Evolutionary conservation across 1,140 invertebrate species (phyloP).

Genomic region (Charaxes varanes): DNA sequence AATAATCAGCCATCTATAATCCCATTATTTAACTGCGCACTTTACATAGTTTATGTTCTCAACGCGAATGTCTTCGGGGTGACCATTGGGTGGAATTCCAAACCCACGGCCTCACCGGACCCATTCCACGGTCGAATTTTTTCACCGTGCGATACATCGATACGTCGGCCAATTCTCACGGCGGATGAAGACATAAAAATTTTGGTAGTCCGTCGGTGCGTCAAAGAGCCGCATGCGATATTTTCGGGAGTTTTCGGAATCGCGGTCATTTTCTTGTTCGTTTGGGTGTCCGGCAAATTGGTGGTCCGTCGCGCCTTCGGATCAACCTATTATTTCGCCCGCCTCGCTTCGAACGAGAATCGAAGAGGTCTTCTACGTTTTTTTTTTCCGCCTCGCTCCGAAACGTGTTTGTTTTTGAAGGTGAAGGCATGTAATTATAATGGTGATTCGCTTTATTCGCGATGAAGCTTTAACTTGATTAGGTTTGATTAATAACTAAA

Average conservation of each 20-base stretch:
- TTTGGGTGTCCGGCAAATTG: conserved; percentile 54
- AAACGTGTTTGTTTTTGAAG: conserved; percentile 66
- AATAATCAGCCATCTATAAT: no score
- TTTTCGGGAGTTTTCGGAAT: conserved; percentile 50
- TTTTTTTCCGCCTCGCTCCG: conserved; percentile 32
- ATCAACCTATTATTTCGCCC: conserved; percentile 62
- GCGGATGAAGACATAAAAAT: conserved; percentile 71
- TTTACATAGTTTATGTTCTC: conserved; percentile 48
- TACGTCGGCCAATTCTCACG: conserved; percentile 49
- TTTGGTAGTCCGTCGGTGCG: conserved; percentile 49
- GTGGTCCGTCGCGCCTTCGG: conserved; percentile 62
- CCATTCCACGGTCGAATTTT: conserved; percentile 37
- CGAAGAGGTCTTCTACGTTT: conserved; percentile 39
- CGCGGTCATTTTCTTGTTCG: conserved; percentile 37
- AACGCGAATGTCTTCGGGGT: conserved; percentile 57
- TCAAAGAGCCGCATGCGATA: conserved; percentile 64
- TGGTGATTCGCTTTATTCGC: conserved; percentile 44
- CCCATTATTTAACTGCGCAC: no score
- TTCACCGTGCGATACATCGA: conserved; percentile 39
- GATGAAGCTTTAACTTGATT: conserved; percentile 39
- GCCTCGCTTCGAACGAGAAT: conserved; percentile 48
- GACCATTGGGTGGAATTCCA: conserved; percentile 58
- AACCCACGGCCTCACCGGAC: conserved; percentile 34
- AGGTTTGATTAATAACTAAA: conserved; percentile 49
- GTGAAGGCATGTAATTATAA: conserved; percentile 61